A percentile compares a stretch with the other conserved stretches of the same genome.
These are phyloP conservation scores for Ganaspis sp. DNA, from an alignment of 1,140 invertebrate species.

Conservation along the genomic window DNA sequence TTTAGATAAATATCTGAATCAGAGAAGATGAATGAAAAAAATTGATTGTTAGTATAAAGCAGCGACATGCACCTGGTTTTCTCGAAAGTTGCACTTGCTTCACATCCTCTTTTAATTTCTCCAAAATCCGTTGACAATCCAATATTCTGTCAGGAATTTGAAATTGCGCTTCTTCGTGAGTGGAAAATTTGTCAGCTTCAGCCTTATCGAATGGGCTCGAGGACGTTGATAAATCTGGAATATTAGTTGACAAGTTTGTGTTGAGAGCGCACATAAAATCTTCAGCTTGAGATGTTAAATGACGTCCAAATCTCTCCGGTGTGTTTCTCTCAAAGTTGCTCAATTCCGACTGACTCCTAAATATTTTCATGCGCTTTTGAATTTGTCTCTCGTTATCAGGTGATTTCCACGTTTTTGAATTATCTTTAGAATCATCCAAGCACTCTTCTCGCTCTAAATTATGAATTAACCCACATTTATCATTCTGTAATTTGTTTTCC, in stretches of 20 bases:
- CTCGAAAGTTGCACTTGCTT: slow-evolving; percentile 31
- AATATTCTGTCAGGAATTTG: neutral
- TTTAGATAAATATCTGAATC: neutral
- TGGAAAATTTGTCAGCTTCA: slow-evolving; percentile 9
- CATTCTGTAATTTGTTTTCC: neutral
- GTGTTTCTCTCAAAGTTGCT: slow-evolving; percentile 57
- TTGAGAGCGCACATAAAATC: slow-evolving; percentile 62
- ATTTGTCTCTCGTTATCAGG: neutral
- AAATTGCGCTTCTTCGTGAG: neutral
- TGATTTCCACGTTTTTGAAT: slow-evolving; percentile 1
- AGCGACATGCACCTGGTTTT: slow-evolving; percentile 65
- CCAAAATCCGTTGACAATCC: slow-evolving; percentile 26
- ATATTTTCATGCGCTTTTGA: slow-evolving; percentile 52
- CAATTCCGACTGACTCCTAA: slow-evolving; percentile 61
- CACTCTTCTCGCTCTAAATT: slow-evolving; percentile 3
- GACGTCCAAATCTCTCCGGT: slow-evolving; percentile 53
- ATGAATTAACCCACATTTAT: slow-evolving; percentile 17
- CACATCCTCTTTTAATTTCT: slow-evolving; percentile 26
- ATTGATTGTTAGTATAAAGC: slow-evolving; percentile 56
- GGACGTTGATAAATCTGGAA: neutral
- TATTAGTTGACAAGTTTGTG: slow-evolving; percentile 46
- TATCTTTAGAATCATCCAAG: slow-evolving; percentile 10
- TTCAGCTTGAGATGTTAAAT: slow-evolving; percentile 56
- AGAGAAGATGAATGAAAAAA: neutral
- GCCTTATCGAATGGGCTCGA: neutral